Percentiles rank a stretch among this genome's conserved stretches.
phyloP scores from a whole-genome alignment of 2,888 invertebrate genomes.

The Dryomyza anilis region DNA sequence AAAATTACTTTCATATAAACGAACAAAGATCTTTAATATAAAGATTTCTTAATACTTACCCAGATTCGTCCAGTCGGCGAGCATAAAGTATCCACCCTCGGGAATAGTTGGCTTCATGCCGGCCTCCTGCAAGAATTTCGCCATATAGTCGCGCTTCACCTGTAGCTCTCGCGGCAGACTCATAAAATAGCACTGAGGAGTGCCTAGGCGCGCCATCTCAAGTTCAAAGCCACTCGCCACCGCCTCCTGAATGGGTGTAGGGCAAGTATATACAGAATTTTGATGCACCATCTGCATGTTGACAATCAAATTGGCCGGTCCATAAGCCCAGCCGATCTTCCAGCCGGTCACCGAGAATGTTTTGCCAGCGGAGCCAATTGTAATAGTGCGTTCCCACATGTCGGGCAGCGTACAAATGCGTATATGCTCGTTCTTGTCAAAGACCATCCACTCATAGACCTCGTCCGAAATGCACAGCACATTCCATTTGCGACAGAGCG shows the following conservation, averaged over 20 bases:
- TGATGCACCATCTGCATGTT: slow-evolving; percentile 91
- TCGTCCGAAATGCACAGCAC: slow-evolving; percentile 93
- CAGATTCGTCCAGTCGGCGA: slow-evolving; percentile 87
- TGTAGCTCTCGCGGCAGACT: slow-evolving; percentile 76
- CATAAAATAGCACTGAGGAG: slow-evolving; percentile 82
- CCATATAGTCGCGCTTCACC: slow-evolving; percentile 80
- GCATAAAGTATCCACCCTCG: slow-evolving; percentile 96
- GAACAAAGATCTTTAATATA: not conserved
- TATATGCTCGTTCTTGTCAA: slow-evolving; percentile 80
- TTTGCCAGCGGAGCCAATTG: slow-evolving; percentile 97
- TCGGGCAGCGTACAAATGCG: slow-evolving; percentile 94
- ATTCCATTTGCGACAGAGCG: slow-evolving; percentile 90
- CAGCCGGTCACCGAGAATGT: slow-evolving; percentile 97
- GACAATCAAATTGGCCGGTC: slow-evolving; percentile 77
- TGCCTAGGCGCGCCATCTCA: slow-evolving; percentile 73
- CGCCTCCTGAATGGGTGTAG: slow-evolving; percentile 92
- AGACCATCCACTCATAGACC: slow-evolving; percentile 98
- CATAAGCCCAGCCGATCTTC: slow-evolving; percentile 97
- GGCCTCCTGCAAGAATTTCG: slow-evolving; percentile 73
- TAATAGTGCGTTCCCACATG: slow-evolving; percentile 98
- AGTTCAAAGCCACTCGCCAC: slow-evolving; percentile 86
- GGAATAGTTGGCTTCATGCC: slow-evolving; percentile 93
- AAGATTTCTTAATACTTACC: slow-evolving; percentile 60
- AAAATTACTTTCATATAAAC: slow-evolving; percentile 35
- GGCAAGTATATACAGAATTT: slow-evolving; percentile 90